phyloP scores from a whole-genome alignment of 2,888 invertebrate species.

The Strigamia maritima region DNA sequence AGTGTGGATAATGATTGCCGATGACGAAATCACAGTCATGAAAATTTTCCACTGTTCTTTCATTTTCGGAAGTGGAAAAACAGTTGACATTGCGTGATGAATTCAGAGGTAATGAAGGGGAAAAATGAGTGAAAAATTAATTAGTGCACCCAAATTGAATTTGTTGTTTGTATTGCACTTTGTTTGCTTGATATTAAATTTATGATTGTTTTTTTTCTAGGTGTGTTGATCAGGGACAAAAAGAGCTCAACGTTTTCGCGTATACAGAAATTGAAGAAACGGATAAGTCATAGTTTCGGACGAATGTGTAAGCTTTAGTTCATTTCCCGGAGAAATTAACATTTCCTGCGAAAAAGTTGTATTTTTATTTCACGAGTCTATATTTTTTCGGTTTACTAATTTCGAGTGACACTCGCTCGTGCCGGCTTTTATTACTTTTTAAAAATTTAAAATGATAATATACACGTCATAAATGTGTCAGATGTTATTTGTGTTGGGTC shows the following conservation, averaged over 20 bases:
- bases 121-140: neutral
- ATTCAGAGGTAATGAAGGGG: neutral
- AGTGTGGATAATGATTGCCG: neutral
- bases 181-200: neutral
- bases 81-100: neutral
- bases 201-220: conserved; percentile 50
- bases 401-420: neutral
- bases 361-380: too few species aligned
- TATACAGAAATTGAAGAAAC: conserved; percentile 91
- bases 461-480: too few species aligned
- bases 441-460: too few species aligned
- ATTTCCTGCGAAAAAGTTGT: neutral
- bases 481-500: too few species aligned
- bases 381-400: neutral
- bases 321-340: neutral
- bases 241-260: conserved; percentile 72
- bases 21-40: neutral
- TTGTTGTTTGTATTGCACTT: neutral
- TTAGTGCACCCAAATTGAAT: neutral
- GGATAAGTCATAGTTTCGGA: conserved; percentile 93
- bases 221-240: conserved; percentile 87
- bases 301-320: conserved; percentile 81
- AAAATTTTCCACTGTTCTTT: neutral
- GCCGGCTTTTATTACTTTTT: neutral
- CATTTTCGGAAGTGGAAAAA: neutral